Evolutionary conservation across 2,888 invertebrate species (phyloP).

Genomic region (Dolomedes plantarius): DNA sequence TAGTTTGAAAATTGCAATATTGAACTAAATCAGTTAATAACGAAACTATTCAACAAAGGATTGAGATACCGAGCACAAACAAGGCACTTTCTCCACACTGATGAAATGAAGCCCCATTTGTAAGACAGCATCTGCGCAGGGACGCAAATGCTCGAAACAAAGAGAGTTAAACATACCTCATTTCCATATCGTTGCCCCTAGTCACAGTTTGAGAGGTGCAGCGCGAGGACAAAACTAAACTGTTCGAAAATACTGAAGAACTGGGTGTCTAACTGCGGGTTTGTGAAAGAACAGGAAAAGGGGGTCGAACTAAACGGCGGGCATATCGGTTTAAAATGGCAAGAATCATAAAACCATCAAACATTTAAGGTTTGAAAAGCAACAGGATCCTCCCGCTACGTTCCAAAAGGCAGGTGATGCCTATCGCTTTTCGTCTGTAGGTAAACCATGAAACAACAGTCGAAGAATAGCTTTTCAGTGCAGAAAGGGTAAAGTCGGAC

Average conservation of each 20-base stretch:
- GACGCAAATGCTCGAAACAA: neutral
- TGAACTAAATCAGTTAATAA: no score
- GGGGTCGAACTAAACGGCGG: conserved; percentile 59
- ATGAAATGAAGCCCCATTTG: no score
- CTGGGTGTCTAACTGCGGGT: neutral
- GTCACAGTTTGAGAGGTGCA: conserved; percentile 1
- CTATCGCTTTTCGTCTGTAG: conserved; percentile 30
- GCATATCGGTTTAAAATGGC: conserved; percentile 51
- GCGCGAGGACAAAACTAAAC: neutral
- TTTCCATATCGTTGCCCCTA: conserved; percentile 28
- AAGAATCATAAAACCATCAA: conserved; percentile 64
- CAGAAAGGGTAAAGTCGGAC: conserved; percentile 53
- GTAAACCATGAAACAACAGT: conserved; percentile 66
- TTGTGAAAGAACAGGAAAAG: conserved; percentile 48
- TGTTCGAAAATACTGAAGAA: neutral
- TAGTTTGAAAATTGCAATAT: no score
- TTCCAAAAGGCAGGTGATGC: conserved; percentile 49
- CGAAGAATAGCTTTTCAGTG: conserved; percentile 32
- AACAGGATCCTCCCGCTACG: conserved; percentile 36
- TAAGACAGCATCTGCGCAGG: neutral
- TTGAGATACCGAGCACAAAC: no score
- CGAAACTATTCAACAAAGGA: no score
- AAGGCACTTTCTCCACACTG: no score
- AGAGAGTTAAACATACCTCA: conserved; percentile 32
- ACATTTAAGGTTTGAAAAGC: conserved; percentile 20